Conservation (phyloP, 2,113 vertebrate genomes). For the Mastomys natalensis region DNA sequence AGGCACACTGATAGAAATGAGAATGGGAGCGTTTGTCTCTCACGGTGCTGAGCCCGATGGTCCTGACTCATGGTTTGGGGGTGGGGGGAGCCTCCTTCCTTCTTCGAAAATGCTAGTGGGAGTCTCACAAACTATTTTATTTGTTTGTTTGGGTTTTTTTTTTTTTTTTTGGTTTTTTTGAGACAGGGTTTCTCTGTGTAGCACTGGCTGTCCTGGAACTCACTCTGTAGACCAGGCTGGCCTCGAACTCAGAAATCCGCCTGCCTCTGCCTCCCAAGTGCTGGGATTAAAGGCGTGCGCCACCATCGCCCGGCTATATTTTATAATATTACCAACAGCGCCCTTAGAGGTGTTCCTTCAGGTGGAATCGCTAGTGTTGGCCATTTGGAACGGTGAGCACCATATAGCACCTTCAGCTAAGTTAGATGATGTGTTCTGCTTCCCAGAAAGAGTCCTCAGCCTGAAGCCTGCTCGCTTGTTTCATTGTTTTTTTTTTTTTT, state of each 20-base stretch:
- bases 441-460: background rate
- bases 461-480: background rate
- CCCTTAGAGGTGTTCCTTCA: background rate
- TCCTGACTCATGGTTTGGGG: background rate
- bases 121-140: background rate
- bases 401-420: background rate
- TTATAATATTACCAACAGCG: background rate
- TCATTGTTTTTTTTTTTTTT: background rate
- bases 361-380: background rate
- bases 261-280: too few relatives aligned
- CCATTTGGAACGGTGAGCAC: background rate
- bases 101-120: background rate
- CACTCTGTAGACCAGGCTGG: too few relatives aligned
- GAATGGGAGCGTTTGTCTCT: conserved; percentile 42
- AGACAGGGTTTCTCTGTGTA: too few relatives aligned
- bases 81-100: background rate
- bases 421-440: background rate
- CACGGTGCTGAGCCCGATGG: background rate
- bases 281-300: too few relatives aligned
- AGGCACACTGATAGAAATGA: conserved; percentile 65
- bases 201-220: too few relatives aligned
- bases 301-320: too few relatives aligned
- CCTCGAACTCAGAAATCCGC: too few relatives aligned
- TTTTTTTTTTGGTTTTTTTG: too few relatives aligned
- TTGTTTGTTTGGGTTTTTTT: too few relatives aligned